These are phyloP conservation scores for Odocoileus virginianus DNA, from an alignment of 2,113 vertebrate genomes.

Conservation along the genomic window DNA sequence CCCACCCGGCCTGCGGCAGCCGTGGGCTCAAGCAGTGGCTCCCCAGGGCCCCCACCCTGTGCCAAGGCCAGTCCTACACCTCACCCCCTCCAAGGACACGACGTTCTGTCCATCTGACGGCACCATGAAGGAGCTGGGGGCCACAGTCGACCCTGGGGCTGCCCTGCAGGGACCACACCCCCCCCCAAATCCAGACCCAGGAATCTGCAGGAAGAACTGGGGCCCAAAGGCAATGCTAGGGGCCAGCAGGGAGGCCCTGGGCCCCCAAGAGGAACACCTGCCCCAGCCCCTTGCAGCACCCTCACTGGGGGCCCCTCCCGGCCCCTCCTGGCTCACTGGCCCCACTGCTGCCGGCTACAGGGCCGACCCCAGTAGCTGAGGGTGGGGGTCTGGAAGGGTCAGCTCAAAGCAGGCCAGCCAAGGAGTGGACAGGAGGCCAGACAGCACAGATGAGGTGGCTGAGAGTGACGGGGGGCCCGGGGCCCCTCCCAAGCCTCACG, in stretches of 20 bases:
- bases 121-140: too few species aligned
- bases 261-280: neutral
- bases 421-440: neutral
- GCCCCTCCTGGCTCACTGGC: too few species aligned
- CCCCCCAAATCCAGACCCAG: neutral
- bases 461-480: rapidly evolving
- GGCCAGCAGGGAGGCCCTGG: too few species aligned
- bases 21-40: rapidly evolving
- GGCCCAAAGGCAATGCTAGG: too few species aligned
- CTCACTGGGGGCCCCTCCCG: neutral
- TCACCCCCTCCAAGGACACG: neutral
- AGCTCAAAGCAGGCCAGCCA: neutral
- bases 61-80: neutral
- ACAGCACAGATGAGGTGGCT: too few species aligned
- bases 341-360: rapidly evolving
- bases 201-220: too few species aligned
- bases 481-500: neutral
- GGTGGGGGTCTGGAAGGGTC: neutral
- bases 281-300: neutral
- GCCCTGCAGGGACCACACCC: neutral
- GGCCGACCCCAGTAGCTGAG: neutral
- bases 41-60: neutral
- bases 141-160: neutral
- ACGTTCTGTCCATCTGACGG: rapidly evolving
- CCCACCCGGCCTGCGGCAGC: neutral